Evolutionary conservation across 2,888 invertebrate genomes (phyloP), one percentile per base, ranked within the genome.

Genomic region (Stomorhina lunata): DNA sequence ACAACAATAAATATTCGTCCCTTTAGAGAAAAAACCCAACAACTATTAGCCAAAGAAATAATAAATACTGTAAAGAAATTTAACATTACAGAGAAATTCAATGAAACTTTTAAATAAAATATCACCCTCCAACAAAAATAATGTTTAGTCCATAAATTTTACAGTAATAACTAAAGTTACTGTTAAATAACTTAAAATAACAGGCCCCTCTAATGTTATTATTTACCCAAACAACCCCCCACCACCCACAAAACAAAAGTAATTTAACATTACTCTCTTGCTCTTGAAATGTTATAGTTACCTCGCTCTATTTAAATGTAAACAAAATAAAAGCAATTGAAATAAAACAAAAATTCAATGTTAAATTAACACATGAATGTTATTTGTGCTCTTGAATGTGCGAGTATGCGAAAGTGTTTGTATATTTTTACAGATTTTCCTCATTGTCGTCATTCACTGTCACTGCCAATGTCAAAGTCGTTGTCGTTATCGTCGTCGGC

Each of bases 401-500:
- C 59, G 20, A 15, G 12, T 43, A 25, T 32, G 34, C 15, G 10
- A 22, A 2, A 59, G 20, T 69, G 22, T 25, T 5, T 75, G 63
- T 57, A 34, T 69, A 25, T 65, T 57, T 77, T 61, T 43, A 48
- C 63, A 66, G 75, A 80, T 80, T 81, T 81, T 80, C 80, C 76
- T 81, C 81, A 80, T 81, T 85, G 81, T 69, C 78, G 81, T 83
- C 81, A 80, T 80, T 80, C 66, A 78, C 73, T 83, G 81, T 79
- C 83, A 84, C 77, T 86, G 84, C 80, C 86, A 87, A 84, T 84
- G 84, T 79, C 86, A 86, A 83, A 86, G 86, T 84, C 83, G 84
- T 75, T 86, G 84, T 79, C 86, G 86, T 83, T 84, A 84, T 79
- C 86, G 86, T 81, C 85, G 86, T 84, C 85, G 76, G 43, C 59